Base-by-base conservation (phyloP, 1,140 invertebrate genomes). In the Drosophila saltans region DNA sequence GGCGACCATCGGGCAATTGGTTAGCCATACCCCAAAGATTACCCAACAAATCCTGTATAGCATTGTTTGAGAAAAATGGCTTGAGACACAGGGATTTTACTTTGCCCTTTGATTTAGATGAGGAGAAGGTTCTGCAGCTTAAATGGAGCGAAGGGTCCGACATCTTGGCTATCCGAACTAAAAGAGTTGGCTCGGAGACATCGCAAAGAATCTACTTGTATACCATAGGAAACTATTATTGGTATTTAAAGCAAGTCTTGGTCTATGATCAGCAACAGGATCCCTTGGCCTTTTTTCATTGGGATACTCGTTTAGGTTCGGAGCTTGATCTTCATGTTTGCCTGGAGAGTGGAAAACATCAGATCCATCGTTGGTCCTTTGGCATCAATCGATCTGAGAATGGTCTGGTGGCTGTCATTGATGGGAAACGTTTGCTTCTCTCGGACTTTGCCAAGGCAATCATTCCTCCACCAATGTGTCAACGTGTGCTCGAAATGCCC, bases 11-110 rank as follows among this genome's bases (percentile, higher is more conserved):
- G 69, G 97, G 97, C 48, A 96, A 95, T 92, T 92, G 97, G 56
- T 96, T 98, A 64, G 95, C 96, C 1, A 93, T 95, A 9, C 94
- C 95, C 2, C 96, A 97, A 79, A 93, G 93, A 71, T 81, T 94
- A 1, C 86, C 93, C 8, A 94, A 95, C 62, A 96, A 96, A 86
- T 95, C 96, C 85, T 93, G 95, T n/a, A 93, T 98, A 39, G 93
- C 95, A 8, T 95, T 98, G 73, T 98, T 98, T 93, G 98, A 99
- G 85, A 98, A 97, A 90, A 99, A 99, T 94, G 98, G 98, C 4
- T 92, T 98, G 10, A 95, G 95, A 78, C 97, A 98, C 93, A 95
- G 96, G 52, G 96, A 97, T 79, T 97, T 98, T 85, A 89, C 92
- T 6, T 91, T 98, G 61, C 95, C 96, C 1, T 95, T 95, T 79